Conservation (phyloP, 64 coral and sea anemone species). For the Stichodactyla mertensii region DNA sequence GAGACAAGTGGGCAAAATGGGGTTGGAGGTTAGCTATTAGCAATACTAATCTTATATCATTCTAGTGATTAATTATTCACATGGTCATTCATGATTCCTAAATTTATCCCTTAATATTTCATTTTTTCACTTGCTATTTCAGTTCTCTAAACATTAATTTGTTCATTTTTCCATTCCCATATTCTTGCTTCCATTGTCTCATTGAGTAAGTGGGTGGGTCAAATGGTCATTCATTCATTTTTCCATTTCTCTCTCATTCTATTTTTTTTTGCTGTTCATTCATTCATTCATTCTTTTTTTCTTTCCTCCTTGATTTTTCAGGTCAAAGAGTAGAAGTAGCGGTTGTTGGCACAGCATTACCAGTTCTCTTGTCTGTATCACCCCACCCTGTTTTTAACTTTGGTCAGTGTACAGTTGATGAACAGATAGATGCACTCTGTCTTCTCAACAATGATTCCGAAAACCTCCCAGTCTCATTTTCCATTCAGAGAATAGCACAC, state of each 20-base stretch:
- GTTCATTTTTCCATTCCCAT: no score
- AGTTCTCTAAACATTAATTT: no score
- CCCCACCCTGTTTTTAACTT: conserved; percentile 82
- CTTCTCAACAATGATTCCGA: conserved; percentile 83
- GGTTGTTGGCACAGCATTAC: conserved; percentile 73
- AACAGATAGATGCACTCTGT: conserved; percentile 78
- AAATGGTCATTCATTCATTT: no score
- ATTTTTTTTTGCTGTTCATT: no score
- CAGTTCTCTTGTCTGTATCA: conserved; percentile 68
- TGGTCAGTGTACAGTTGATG: conserved; percentile 76
- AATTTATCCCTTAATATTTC: no score
- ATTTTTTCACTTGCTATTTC: no score
- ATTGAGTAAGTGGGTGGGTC: no score
- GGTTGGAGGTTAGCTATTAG: background rate
- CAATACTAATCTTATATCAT: background rate
- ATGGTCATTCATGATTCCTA: no score
- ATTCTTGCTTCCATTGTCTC: no score
- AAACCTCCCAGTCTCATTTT: conserved; percentile 62
- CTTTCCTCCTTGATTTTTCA: background rate
- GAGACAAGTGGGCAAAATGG: background rate
- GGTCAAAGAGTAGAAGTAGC: conserved; percentile 81
- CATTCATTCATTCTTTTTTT: background rate
- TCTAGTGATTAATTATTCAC: no score
- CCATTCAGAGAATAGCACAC: conserved; percentile 69
- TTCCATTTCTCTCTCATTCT: no score